Percentiles rank a stretch among this genome's conserved stretches.
phyloP scores from a whole-genome alignment of 2,797 vertebrate species.

The Crenichthys baileyi region DNA sequence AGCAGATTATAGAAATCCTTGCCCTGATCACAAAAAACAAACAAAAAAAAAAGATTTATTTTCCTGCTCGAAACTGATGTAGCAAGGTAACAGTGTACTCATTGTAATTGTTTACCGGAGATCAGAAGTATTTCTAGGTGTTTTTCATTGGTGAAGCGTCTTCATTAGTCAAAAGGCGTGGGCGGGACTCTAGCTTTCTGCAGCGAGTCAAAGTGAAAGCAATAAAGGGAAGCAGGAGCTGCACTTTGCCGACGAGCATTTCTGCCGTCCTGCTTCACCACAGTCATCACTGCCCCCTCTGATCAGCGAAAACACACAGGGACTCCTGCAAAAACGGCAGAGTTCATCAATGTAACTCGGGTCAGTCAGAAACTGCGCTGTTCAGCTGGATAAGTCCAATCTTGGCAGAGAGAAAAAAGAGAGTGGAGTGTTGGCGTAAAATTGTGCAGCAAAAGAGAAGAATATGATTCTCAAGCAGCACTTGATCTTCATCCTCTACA shows the following conservation, averaged over 20 bases:
- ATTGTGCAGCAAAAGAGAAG: conserved; percentile 68
- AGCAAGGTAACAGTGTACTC: conserved; percentile 14
- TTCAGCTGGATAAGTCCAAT: conserved; percentile 82
- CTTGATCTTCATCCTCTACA: conserved; percentile 82
- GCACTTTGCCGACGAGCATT: conserved; percentile 81
- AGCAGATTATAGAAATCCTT: conserved; percentile 6
- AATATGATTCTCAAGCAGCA: conserved; percentile 84
- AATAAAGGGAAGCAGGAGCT: conserved; percentile 80
- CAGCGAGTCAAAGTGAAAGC: conserved; percentile 78
- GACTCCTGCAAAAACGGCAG: conserved; percentile 59
- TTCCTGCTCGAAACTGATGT: background rate
- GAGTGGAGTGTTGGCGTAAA: conserved; percentile 63
- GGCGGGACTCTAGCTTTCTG: conserved; percentile 82
- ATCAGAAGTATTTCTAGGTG: conserved; percentile 66
- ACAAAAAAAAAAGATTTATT: background rate
- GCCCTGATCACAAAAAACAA: conserved; percentile 5
- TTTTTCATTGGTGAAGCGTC: conserved; percentile 79
- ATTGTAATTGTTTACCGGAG: conserved; percentile 49
- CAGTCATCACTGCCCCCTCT: conserved; percentile 66
- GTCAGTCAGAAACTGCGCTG: conserved; percentile 67
- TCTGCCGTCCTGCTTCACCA: conserved; percentile 71
- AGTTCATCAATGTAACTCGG: conserved; percentile 76
- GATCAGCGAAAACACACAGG: conserved; percentile 65
- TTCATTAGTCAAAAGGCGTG: conserved; percentile 82
- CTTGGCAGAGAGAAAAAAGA: conserved; percentile 34